Base-by-base conservation (phyloP, 2,797 vertebrate species). In the Melopsittacus undulatus region DNA sequence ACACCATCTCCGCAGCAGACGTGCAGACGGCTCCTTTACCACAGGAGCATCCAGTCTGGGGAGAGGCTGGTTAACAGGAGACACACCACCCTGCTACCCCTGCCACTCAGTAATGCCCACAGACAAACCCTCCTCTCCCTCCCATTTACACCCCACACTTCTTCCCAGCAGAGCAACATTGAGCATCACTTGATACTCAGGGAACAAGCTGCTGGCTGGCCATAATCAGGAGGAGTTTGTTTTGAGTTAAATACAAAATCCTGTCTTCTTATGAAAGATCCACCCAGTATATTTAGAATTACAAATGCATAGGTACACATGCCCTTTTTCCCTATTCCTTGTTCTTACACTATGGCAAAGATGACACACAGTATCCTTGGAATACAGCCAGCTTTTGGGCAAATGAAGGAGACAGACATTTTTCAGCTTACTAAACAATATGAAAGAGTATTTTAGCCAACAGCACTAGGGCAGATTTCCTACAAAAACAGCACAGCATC, bases 351-450 rank as follows among this genome's bases (percentile, higher is more conserved):
- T 16, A 2, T 11, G 63, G 32, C 78, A 63, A 62, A 67, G 83
- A 61, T 77, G 88, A 90, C 83, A 93, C 64, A 46, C 49, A 52
- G 78, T 89, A 89, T 68, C 92, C 51, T 52, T 54, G 90, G 61
- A 63, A 67, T 0, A 30, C 5, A 5, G 77, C 48, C 92, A 87
- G 52, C 56, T 84, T 83, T 32, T 1, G 32, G 61, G n/a, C 49
- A 74, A 74, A 90, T 61, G 52, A 67, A 66, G 38, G 10, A 92
- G 63, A 11, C 75, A 83, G 84, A 40, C 54, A 1, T 10, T 81
- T 83, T 64, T 29, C 11, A 1, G 69, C 57, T 68, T 70, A 32
- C 26, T 83, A 54, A 81, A 73, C 75, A 49, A n/a, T 1, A 57
- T 1, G 52, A 83, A 45, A 5, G 59, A 66, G 20, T 13, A 32